Evolutionary conservation across 2,113 vertebrate species (phyloP), one percentile per base, ranked within the genome.

Genomic region (Hyaena hyaena): DNA sequence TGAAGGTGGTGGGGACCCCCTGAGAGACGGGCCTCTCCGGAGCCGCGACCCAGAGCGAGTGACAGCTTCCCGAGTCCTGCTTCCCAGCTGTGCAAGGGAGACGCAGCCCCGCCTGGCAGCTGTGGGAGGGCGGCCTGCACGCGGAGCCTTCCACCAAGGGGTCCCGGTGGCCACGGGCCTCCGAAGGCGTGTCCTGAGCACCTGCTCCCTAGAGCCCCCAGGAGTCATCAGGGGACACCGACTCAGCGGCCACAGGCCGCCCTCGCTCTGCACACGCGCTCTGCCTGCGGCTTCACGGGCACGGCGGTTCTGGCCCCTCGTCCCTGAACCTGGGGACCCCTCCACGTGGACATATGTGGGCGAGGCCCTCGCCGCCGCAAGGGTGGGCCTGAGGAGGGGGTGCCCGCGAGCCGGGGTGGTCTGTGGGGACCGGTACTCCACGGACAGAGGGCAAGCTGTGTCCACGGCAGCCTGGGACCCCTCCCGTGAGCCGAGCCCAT

Each of bases 181-280:
- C 1, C 4, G 16, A 53, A 76, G n/a, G 2, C 26, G 2, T 43
- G 5, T n/a, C 88, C 73, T 74, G 0, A 2, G 58, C 14, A 15
- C 24, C 58, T 0, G 16, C 28, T 85, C 23, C 61, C 35, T 1
- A 2, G 39, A 45, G 73, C 39, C 24, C 43, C 73, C 0, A 0
- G 31, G 71, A 21, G 19, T 45, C 28, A 0, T 50, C 15, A 3
- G 5, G 15, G 14, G 28, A 19, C 39, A 1, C 15, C 33, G 16
- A 43, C 39, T 53, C 35, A 1, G 33, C 7, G 1, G 0, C 66
- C n/a, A 0, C 10, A 0, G 6, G 31, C 43, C 31, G 23, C 12
- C 4, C 24, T 24, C 2, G 53, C 39, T 23, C 76, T 31, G 11
- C 17, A 4, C 0, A 0, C 6, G 19, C 39, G 24, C 19, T 28